phyloP scores from a whole-genome alignment of 2,888 invertebrate species.

The Andrena praecox region DNA sequence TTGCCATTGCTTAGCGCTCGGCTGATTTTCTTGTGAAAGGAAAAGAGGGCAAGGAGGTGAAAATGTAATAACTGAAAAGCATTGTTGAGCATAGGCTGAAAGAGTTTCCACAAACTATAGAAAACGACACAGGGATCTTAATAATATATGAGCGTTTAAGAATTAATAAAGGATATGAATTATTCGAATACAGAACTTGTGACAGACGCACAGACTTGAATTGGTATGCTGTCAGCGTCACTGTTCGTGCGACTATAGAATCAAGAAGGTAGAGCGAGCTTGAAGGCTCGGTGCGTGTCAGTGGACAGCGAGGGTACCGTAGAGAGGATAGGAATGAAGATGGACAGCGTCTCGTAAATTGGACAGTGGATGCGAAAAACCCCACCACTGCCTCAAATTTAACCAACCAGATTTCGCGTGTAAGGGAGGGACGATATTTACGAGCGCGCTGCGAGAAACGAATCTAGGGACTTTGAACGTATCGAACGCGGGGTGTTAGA shows the following conservation, averaged over 20 bases:
- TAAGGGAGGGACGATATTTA: not conserved
- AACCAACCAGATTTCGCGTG: not conserved
- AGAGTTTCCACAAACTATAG: too few relatives aligned
- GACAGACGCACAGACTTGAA: too few relatives aligned
- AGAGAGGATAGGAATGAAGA: not conserved
- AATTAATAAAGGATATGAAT: too few relatives aligned
- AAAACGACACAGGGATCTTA: too few relatives aligned
- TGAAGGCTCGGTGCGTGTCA: not conserved
- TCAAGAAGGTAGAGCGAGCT: not conserved
- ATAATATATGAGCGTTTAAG: too few relatives aligned
- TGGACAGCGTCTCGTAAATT: not conserved
- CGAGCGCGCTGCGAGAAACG: not conserved
- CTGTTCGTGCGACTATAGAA: not conserved
- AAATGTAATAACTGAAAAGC: not conserved
- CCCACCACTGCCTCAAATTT: not conserved
- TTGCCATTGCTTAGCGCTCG: constrained; percentile 86
- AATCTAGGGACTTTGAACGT: not conserved
- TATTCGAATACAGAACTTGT: too few relatives aligned
- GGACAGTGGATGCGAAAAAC: not conserved
- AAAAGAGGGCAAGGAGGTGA: not conserved
- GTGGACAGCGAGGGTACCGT: not conserved
- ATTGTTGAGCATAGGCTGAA: not conserved
- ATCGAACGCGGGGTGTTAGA: not conserved
- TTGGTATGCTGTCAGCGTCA: too few relatives aligned
- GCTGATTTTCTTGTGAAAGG: constrained; percentile 83